A percentile compares a stretch with the other conserved stretches of the same genome.
Conservation (phyloP, 2,888 invertebrate genomes). For the Gastrophysa polygoni region DNA sequence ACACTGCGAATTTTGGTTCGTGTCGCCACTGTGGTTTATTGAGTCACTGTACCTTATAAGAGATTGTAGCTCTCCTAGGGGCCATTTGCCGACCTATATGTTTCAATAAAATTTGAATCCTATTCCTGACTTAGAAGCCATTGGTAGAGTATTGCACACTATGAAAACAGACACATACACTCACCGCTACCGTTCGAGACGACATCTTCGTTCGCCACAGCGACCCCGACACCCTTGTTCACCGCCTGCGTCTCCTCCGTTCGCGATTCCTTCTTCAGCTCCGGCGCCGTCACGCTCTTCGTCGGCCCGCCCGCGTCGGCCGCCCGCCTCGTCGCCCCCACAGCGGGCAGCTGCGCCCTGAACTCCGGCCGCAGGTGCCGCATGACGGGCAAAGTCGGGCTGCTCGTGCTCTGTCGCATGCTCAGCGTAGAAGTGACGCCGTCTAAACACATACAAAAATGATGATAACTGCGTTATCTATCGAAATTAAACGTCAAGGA, state of each 20-base stretch:
- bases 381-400: conserved; percentile 73
- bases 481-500: too few relatives aligned
- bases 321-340: conserved; percentile 57
- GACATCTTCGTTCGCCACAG: conserved; percentile 25
- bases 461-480: too few relatives aligned
- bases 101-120: too few relatives aligned
- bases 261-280: conserved; percentile 51
- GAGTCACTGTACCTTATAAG: too few relatives aligned
- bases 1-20: too few relatives aligned
- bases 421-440: conserved; percentile 44
- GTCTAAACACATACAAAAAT: too few relatives aligned
- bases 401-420: conserved; percentile 55
- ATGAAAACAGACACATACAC: too few relatives aligned
- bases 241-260: conserved; percentile 46
- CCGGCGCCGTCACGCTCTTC: conserved; percentile 55
- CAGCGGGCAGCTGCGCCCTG: conserved; percentile 78
- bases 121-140: too few relatives aligned
- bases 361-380: conserved; percentile 86
- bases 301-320: conserved; percentile 41
- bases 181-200: conserved; percentile 21
- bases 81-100: too few relatives aligned
- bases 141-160: too few relatives aligned
- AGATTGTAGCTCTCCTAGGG: too few relatives aligned
- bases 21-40: too few relatives aligned
- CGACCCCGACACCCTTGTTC: conserved; percentile 41